A percentile compares a stretch with the other conserved stretches of the same genome.
Conservation (phyloP, 2,797 vertebrate species). For the Hippopotamyrus pictus region DNA sequence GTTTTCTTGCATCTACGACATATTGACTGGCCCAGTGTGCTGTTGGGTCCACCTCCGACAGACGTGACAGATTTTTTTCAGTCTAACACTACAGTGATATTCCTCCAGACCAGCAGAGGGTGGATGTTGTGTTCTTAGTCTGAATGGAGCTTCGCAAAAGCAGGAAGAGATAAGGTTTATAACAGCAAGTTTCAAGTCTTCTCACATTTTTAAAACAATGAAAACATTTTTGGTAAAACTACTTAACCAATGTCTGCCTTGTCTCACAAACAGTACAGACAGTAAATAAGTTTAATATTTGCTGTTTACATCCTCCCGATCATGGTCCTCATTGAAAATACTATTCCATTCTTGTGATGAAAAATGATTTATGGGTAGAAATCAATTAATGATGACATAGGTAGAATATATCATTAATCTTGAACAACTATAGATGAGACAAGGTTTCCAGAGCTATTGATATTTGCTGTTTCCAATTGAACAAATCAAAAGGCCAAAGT, state of each 20-base stretch:
- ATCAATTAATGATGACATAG: neutral
- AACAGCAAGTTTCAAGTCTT: neutral
- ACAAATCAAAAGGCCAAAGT: neutral
- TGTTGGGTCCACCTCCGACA: neutral
- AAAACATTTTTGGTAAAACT: neutral
- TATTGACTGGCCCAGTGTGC: neutral
- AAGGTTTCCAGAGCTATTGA: neutral
- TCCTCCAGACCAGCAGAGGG: neutral
- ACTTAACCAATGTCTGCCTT: neutral
- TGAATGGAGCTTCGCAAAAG: neutral
- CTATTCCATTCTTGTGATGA: neutral
- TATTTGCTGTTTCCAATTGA: neutral
- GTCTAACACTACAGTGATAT: neutral
- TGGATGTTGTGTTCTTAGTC: neutral
- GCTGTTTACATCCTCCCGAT: neutral
- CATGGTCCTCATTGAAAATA: neutral
- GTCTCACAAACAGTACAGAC: neutral
- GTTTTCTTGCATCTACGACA: neutral
- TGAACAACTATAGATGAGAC: neutral
- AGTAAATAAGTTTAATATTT: neutral
- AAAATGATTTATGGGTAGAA: neutral
- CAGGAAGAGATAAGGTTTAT: neutral
- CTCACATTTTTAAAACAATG: neutral
- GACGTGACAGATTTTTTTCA: slow-evolving; percentile 14
- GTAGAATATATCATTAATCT: neutral